Conservation (phyloP, 2,888 invertebrate genomes). For the Tolmerus cingulatus region DNA sequence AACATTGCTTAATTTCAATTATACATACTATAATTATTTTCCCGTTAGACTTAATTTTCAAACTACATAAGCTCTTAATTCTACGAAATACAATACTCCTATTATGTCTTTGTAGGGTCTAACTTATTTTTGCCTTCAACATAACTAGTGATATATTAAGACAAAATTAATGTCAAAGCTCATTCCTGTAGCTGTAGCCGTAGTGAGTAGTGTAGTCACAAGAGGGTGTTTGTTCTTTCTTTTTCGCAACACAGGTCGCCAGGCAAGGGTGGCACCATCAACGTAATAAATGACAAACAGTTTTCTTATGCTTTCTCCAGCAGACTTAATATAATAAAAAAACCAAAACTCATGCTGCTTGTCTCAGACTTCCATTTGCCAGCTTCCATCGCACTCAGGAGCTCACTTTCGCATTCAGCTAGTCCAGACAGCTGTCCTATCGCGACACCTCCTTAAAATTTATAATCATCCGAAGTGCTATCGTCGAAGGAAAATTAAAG, state of each 20-base stretch:
- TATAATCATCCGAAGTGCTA: constrained; percentile 1
- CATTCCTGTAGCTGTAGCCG: neutral
- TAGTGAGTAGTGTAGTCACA: neutral
- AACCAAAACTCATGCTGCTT: neutral
- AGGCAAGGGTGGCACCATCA: neutral
- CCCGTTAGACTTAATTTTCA: too few species aligned
- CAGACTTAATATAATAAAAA: neutral
- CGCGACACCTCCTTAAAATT: neutral
- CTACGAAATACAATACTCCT: too few species aligned
- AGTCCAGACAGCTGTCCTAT: neutral
- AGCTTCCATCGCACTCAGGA: neutral
- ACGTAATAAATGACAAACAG: neutral
- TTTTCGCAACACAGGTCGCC: neutral
- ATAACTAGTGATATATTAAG: too few species aligned
- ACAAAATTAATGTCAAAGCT: neutral
- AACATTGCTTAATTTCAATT: too few species aligned
- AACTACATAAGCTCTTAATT: too few species aligned
- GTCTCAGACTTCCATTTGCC: neutral
- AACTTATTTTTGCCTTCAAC: neutral
- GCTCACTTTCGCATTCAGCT: neutral
- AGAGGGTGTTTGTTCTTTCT: neutral
- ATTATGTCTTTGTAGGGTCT: too few species aligned
- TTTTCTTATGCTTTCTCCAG: neutral
- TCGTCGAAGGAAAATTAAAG: neutral
- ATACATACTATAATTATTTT: too few species aligned